Evolutionary conservation across 2,797 vertebrate genomes (phyloP).

Genomic region (Hydrocynus forskahlii): DNA sequence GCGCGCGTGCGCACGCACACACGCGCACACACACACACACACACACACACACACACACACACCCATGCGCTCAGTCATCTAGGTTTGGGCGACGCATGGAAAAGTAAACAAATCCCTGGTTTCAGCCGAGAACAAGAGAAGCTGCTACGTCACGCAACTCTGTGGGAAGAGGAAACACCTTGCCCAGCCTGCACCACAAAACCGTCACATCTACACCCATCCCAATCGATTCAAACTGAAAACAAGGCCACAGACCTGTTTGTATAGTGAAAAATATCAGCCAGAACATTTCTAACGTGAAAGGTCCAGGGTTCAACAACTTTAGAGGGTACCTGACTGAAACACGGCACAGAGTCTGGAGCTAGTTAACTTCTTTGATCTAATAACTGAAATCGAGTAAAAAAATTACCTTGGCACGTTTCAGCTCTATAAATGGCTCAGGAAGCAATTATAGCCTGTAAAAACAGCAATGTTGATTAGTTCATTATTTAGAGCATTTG

Average conservation of each 20-base stretch:
- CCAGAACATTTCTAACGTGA: background rate
- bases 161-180: slow-evolving; percentile 26
- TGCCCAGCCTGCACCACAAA: background rate
- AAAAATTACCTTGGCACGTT: background rate
- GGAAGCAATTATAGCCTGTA: background rate
- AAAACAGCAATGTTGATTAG: slow-evolving; percentile 1
- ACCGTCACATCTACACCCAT: background rate
- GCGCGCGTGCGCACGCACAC: too few relatives aligned
- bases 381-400: background rate
- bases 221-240: slow-evolving; percentile 1
- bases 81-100: slow-evolving; percentile 42
- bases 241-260: slow-evolving; percentile 8
- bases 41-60: slow-evolving; percentile 8
- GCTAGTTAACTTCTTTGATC: background rate
- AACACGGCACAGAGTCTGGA: background rate
- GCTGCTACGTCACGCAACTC: background rate
- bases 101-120: slow-evolving; percentile 56
- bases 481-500: slow-evolving; percentile 17
- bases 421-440: background rate
- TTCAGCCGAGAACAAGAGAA: slow-evolving; percentile 39
- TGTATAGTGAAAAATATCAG: background rate
- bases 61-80: slow-evolving; percentile 4
- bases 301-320: background rate
- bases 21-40: background rate
- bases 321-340: background rate